A percentile compares a stretch with the other conserved stretches of the same genome.
phyloP scores from a whole-genome alignment of 2,888 invertebrate species.

The Hirtodrosophila histrioides region DNA sequence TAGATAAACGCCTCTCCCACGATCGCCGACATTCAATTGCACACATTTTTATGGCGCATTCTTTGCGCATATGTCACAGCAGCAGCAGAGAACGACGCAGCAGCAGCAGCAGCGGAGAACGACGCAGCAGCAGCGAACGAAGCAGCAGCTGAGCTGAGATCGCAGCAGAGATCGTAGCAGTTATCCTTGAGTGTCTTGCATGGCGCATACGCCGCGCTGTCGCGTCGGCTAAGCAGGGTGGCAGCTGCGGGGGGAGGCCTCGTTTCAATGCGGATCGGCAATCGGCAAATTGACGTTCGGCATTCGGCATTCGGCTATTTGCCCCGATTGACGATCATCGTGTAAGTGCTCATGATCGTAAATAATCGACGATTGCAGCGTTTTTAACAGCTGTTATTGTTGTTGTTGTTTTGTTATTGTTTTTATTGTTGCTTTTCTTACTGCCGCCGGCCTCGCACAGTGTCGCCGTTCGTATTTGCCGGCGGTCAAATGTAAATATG shows the following conservation, averaged over 20 bases:
- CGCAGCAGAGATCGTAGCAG: conserved; percentile 43
- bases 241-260: background rate
- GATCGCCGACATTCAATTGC: conserved; percentile 58
- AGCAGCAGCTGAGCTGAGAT: too few relatives aligned
- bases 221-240: conserved; percentile 15
- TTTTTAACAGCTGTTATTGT: too few relatives aligned
- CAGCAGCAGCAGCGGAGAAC: conserved; percentile 1
- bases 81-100: conserved; percentile 12
- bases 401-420: too few relatives aligned
- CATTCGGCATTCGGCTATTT: conserved; percentile 3
- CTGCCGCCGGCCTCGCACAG: too few relatives aligned
- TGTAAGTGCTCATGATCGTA: too few relatives aligned
- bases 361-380: too few relatives aligned
- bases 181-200: conserved; percentile 61
- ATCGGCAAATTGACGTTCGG: too few relatives aligned
- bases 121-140: background rate
- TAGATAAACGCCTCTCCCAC: conserved; percentile 38
- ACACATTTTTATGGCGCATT: conserved; percentile 65
- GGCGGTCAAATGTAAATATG: too few relatives aligned
- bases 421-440: too few relatives aligned
- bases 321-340: conserved; percentile 15
- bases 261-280: conserved; percentile 14
- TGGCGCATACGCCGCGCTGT: conserved; percentile 68
- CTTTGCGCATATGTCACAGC: conserved; percentile 70
- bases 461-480: too few relatives aligned